Evolutionary conservation across 2,113 vertebrate genomes (phyloP).

Genomic region (Muntiacus reevesi): DNA sequence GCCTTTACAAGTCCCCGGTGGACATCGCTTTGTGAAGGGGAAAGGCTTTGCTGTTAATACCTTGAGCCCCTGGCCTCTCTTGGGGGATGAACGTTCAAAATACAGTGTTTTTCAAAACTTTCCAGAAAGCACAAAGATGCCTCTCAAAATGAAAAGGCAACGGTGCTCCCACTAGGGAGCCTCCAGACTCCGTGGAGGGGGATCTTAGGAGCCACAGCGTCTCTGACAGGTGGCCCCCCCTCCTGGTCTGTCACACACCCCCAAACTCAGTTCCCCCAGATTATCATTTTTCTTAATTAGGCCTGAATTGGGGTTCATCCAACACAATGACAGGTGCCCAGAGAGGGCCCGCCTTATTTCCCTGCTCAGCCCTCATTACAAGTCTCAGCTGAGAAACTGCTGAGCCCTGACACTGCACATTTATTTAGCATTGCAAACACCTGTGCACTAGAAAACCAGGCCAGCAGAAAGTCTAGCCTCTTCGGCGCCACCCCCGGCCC

Average conservation of each 20-base stretch:
- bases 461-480: constrained; percentile 34
- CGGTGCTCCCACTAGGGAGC: accelerated
- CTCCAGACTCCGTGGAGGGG: neutral
- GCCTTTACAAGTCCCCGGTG: neutral
- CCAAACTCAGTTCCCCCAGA: neutral
- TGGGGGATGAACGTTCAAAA: neutral
- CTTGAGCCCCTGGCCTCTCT: neutral
- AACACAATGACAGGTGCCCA: constrained; percentile 12
- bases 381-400: constrained; percentile 51
- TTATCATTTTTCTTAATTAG: constrained; percentile 9
- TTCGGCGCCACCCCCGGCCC: neutral
- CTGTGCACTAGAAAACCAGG: constrained; percentile 67
- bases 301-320: constrained; percentile 24
- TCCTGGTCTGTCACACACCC: neutral
- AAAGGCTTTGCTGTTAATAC: neutral
- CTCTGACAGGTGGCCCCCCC: neutral
- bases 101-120: neutral
- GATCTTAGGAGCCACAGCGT: neutral
- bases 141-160: neutral
- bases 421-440: constrained; percentile 67
- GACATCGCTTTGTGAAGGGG: neutral
- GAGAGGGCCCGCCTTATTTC: constrained; percentile 32
- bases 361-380: constrained; percentile 41
- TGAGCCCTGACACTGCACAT: constrained; percentile 60
- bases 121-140: neutral